Percentiles rank a stretch among this genome's conserved stretches.
phyloP scores from a whole-genome alignment of 64 coral and sea anemone species.

The Montipora foliosa region DNA sequence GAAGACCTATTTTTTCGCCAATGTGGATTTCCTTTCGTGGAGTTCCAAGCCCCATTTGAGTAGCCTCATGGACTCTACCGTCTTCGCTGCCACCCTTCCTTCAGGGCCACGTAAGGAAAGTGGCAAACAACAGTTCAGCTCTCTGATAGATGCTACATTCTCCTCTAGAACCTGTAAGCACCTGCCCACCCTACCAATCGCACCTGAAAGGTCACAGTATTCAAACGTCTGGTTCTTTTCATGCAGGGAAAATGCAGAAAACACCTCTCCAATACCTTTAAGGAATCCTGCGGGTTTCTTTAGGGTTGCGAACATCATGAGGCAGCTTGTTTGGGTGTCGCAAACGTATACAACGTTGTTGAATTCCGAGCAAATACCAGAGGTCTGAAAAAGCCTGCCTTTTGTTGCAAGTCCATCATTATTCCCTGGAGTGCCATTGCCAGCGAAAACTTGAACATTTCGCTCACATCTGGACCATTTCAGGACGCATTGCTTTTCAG shows the following conservation, averaged over 20 bases:
- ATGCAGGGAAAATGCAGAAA: neutral
- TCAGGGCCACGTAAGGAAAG: neutral
- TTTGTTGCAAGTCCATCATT: constrained; percentile 6
- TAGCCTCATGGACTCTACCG: no score
- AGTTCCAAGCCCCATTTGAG: no score
- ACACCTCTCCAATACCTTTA: constrained; percentile 7
- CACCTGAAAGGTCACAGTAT: no score
- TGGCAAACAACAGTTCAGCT: constrained; percentile 39
- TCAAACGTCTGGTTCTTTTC: neutral
- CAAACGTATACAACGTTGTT: constrained; percentile 49
- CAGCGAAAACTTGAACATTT: constrained; percentile 49
- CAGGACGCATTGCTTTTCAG: constrained; percentile 36
- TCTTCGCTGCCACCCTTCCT: no score
- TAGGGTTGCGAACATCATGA: constrained; percentile 48
- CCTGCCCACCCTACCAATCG: neutral
- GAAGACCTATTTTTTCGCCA: no score
- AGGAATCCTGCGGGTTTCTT: constrained; percentile 46
- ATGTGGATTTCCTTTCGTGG: no score
- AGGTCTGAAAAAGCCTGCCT: neutral
- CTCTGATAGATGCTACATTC: constrained; percentile 40
- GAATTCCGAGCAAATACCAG: constrained; percentile 32
- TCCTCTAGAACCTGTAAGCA: constrained; percentile 51
- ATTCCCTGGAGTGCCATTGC: neutral
- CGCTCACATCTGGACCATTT: constrained; percentile 38
- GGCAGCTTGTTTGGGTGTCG: constrained; percentile 24